These are phyloP conservation scores for Aphelinus certus DNA, from an alignment of 1,140 invertebrate genomes.

Conservation along the genomic window DNA sequence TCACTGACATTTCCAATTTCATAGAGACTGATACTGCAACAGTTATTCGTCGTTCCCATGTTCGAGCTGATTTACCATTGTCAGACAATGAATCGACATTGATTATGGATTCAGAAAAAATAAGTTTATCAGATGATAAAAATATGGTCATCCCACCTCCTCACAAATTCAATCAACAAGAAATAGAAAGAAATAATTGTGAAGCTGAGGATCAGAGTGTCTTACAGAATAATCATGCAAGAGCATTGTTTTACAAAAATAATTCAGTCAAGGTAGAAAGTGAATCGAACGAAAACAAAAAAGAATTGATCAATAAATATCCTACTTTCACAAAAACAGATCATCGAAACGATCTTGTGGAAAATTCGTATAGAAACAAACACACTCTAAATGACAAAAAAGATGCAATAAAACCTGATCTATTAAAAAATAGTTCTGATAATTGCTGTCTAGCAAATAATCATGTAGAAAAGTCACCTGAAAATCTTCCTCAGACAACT, in stretches of 20 bases:
- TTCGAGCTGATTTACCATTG: slow-evolving; percentile 38
- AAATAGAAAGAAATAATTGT: not conserved
- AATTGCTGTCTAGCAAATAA: slow-evolving; percentile 3
- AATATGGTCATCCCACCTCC: not conserved
- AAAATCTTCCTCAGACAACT: slow-evolving; percentile 54
- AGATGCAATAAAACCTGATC: not conserved
- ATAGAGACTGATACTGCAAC: slow-evolving; percentile 59
- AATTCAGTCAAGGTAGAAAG: not conserved
- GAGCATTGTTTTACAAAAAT: not conserved
- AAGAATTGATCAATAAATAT: not conserved
- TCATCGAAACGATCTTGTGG: not conserved
- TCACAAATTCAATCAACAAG: not conserved
- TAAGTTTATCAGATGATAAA: not conserved
- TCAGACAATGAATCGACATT: too few species aligned
- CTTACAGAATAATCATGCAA: not conserved
- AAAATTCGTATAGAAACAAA: too few species aligned
- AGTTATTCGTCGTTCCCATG: slow-evolving; percentile 59
- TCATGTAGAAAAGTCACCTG: slow-evolving; percentile 6
- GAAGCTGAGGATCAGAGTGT: not conserved
- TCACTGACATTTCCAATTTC: slow-evolving; percentile 55
- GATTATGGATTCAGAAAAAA: not conserved
- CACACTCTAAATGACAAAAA: not conserved
- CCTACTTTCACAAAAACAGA: not conserved
- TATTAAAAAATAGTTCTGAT: not conserved
- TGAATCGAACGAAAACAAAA: not conserved